Evolutionary conservation across 1,140 invertebrate genomes (phyloP).

Genomic region (Drosophila bifasciata): DNA sequence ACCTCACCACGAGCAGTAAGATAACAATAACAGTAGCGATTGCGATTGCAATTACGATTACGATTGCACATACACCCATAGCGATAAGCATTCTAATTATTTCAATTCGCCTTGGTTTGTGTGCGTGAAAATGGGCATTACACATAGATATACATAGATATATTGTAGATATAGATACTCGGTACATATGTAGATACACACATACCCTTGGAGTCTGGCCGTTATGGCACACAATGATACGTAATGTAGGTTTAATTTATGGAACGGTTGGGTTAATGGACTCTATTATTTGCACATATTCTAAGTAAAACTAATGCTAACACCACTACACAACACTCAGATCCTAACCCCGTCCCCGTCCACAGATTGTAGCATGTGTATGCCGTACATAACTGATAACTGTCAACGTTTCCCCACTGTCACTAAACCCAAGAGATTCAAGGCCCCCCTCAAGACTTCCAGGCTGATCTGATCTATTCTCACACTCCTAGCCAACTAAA

Average conservation of each 20-base stretch:
- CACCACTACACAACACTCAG: conserved; percentile 15
- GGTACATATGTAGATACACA: conserved; percentile 6
- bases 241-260: conserved; percentile 19
- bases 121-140: conserved; percentile 21
- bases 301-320: conserved; percentile 43
- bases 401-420: conserved; percentile 33
- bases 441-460: conserved; percentile 11
- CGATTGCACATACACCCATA: conserved; percentile 8
- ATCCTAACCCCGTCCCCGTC: conserved; percentile 33
- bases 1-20: conserved; percentile 56
- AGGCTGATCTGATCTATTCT: not conserved
- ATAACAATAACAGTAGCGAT: conserved; percentile 59
- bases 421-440: conserved; percentile 53
- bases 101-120: conserved; percentile 28
- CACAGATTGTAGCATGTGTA: conserved; percentile 62
- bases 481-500: not conserved
- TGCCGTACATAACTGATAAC: conserved; percentile 71
- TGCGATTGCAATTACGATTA: conserved; percentile 35
- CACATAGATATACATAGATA: conserved; percentile 12
- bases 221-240: conserved; percentile 18
- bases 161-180: conserved; percentile 7
- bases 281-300: conserved; percentile 4
- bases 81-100: conserved; percentile 27
- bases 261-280: conserved; percentile 28
- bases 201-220: not conserved